Conservation (phyloP, 2,888 invertebrate genomes). For the Aspidiotus destructor region DNA sequence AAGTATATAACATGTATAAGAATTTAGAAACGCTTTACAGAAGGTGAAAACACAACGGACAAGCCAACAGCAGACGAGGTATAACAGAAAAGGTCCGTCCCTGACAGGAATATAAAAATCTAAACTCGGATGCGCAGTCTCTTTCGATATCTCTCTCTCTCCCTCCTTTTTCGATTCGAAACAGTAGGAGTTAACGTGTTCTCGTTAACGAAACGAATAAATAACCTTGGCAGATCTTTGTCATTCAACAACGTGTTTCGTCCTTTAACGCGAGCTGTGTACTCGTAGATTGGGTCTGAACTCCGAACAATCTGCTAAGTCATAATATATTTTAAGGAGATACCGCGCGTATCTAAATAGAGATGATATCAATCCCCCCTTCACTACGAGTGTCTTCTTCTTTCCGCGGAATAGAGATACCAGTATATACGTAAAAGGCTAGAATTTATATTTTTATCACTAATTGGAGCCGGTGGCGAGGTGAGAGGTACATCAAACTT, state of each 20-base stretch:
- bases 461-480: not conserved
- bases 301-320: slow-evolving; percentile 13
- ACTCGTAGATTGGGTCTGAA: not conserved
- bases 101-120: slow-evolving; percentile 4
- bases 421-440: not conserved
- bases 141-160: not conserved
- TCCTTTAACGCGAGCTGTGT: not conserved
- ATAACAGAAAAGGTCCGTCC: slow-evolving; percentile 2
- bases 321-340: slow-evolving; percentile 26
- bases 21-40: slow-evolving; percentile 1
- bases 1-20: not conserved
- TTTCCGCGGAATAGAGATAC: not conserved
- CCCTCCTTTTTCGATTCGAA: slow-evolving; percentile 13
- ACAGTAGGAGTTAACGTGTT: slow-evolving; percentile 31
- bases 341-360: slow-evolving; percentile 22
- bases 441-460: slow-evolving; percentile 1
- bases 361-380: slow-evolving; percentile 19
- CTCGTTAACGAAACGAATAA: slow-evolving; percentile 29
- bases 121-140: not conserved
- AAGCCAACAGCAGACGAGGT: slow-evolving; percentile 16
- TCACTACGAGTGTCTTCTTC: not conserved
- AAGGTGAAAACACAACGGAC: not conserved
- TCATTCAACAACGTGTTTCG: slow-evolving; percentile 17
- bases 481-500: too few species aligned
- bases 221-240: slow-evolving; percentile 23